Evolutionary conservation across 2,113 vertebrate species (phyloP).

Genomic region (Tautogolabrus adspersus): DNA sequence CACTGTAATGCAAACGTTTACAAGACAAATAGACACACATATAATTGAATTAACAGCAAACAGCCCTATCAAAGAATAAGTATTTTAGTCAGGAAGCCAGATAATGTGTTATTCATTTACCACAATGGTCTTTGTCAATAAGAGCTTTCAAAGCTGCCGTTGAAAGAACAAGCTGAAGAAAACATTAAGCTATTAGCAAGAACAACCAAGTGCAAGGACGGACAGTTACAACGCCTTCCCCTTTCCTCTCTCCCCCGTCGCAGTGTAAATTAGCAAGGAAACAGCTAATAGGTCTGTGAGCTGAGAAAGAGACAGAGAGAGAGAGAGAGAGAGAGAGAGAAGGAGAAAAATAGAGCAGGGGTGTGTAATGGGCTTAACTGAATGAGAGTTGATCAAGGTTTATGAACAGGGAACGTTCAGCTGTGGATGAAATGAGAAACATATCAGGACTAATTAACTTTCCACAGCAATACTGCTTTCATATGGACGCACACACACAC

Average conservation of each 20-base stretch:
- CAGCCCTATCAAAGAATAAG: not conserved
- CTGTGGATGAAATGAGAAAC: slow-evolving; percentile 75
- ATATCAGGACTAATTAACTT: slow-evolving; percentile 75
- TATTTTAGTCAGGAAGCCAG: slow-evolving; percentile 58
- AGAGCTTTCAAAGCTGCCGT: slow-evolving; percentile 47
- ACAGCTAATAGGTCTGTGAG: slow-evolving; percentile 65
- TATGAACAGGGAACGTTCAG: slow-evolving; percentile 53
- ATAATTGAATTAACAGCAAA: not conserved
- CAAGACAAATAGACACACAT: not conserved
- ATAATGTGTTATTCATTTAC: slow-evolving; percentile 73
- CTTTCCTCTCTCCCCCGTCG: slow-evolving; percentile 27
- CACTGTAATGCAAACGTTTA: not conserved
- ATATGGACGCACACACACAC: slow-evolving; percentile 4
- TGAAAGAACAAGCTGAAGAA: slow-evolving; percentile 40
- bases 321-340: not conserved
- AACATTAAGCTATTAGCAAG: slow-evolving; percentile 59
- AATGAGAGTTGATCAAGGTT: slow-evolving; percentile 68
- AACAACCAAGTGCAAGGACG: slow-evolving; percentile 35
- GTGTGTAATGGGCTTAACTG: slow-evolving; percentile 67
- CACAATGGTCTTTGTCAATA: slow-evolving; percentile 59
- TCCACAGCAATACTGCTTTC: slow-evolving; percentile 39
- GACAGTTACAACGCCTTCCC: slow-evolving; percentile 8
- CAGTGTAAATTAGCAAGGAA: slow-evolving; percentile 69
- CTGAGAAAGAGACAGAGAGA: slow-evolving; percentile 42
- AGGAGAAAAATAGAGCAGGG: not conserved